Evolutionary conservation across 2,888 invertebrate species (phyloP), one percentile per base, ranked within the genome.

Genomic region (Euproctis similis): DNA sequence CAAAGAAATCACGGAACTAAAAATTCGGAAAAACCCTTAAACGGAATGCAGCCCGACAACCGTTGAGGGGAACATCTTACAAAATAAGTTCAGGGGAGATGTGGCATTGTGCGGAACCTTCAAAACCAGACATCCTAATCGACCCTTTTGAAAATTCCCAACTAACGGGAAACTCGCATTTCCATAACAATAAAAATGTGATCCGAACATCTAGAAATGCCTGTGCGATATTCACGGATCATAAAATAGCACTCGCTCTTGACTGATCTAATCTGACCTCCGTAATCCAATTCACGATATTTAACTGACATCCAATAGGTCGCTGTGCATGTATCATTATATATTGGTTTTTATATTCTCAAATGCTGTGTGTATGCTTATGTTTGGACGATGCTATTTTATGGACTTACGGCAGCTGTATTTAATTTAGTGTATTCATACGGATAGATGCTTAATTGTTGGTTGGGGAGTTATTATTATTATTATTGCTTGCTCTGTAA

Each of bases 151-250:
- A 80, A 81, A 80, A 81, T 78, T 43, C 73, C 78, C 76, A 78
- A 81, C 80, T 84, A 82, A 81, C 80, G 73, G 81, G 66, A 81
- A 82, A 78, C 77, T 75, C 80, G 66, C 71, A 81, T 84, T 84
- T 81, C 80, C 81, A 84, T 84, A 78, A 84, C 84, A 84, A 84
- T 84, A 82, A 84, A 82, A 84, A 82, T 76, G 72, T 78, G 80
- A 80, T 82, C 76, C 76, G 68, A 77, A 80, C 81, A 81, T 81
- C 82, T 78, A 81, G 78, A 76, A 81, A 82, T 80, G 81, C 80
- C 71, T 73, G 70, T 51, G 76, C 74, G 80, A 78, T 82, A 81
- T 84, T 84, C 84, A 81, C 82, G 82, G 84, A 76, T 80, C 84
- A 84, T 84, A 84, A 84, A 84, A 75, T 77, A 71, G 66, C 66